Evolutionary conservation across 2,113 vertebrate species (phyloP).

Genomic region (Leptocoma aspasia): DNA sequence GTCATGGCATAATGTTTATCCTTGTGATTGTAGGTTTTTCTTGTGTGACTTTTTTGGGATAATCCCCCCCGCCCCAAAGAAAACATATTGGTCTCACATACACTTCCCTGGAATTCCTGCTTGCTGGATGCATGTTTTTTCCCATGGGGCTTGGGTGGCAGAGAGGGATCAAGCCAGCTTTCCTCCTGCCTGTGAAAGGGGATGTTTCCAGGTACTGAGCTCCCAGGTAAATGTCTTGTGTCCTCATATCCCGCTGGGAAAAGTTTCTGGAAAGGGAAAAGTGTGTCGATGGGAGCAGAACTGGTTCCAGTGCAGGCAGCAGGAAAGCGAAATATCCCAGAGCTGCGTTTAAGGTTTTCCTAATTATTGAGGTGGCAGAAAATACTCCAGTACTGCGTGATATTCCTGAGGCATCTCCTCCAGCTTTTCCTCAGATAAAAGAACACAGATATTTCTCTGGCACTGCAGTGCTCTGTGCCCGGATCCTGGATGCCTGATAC

Average conservation of each 20-base stretch:
- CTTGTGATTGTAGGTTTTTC: not conserved
- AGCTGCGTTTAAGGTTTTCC: not conserved
- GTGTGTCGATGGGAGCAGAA: accelerated
- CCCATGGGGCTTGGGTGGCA: not conserved
- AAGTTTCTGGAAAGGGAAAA: not conserved
- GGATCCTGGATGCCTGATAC: not conserved
- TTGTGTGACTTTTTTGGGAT: accelerated
- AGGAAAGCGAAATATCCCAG: accelerated
- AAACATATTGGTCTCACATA: accelerated
- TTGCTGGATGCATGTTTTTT: not conserved
- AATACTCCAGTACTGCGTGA: accelerated
- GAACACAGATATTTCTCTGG: not conserved
- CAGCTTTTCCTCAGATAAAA: not conserved
- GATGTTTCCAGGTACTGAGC: not conserved
- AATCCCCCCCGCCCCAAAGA: accelerated
- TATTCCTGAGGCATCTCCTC: not conserved
- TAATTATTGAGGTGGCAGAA: not conserved
- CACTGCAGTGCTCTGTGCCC: not conserved
- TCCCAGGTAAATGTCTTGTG: not conserved
- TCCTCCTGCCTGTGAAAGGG: not conserved
- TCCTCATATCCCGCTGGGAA: not conserved
- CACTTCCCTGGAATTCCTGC: not conserved
- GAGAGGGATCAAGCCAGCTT: not conserved
- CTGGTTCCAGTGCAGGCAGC: accelerated
- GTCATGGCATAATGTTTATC: accelerated